A percentile compares a stretch with the other conserved stretches of the same genome.
Conservation (phyloP, 2,888 invertebrate species). For the Sminthurinus aureus region DNA sequence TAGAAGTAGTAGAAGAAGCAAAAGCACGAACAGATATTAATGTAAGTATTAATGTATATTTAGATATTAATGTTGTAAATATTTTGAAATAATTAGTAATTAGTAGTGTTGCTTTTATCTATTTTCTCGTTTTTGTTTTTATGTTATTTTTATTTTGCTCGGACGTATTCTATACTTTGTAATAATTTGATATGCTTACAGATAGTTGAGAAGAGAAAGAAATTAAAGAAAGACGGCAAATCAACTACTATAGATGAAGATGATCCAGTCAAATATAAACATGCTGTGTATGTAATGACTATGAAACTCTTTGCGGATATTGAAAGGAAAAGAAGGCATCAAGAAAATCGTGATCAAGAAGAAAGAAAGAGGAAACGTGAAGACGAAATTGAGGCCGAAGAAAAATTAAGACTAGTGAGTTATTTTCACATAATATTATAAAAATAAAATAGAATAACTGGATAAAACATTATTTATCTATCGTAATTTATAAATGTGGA, state of each 20-base stretch:
- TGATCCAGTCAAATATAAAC: constrained; percentile 71
- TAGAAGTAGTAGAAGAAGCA: constrained; percentile 97
- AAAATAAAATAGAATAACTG: no score
- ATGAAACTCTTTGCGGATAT: constrained; percentile 98
- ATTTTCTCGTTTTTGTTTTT: not conserved
- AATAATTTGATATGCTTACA: no score
- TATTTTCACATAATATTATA: no score
- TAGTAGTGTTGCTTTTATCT: not conserved
- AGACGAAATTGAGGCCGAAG: constrained; percentile 91
- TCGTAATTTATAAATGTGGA: no score
- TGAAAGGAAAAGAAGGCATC: constrained; percentile 86
- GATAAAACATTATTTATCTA: no score
- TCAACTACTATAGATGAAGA: constrained; percentile 75
- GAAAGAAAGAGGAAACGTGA: constrained; percentile 93
- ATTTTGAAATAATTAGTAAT: constrained; percentile 10
- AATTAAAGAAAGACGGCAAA: constrained; percentile 87
- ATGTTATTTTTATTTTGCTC: constrained; percentile 37
- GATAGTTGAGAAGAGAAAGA: constrained; percentile 93
- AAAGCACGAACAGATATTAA: constrained; percentile 92
- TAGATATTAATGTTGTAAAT: constrained; percentile 1
- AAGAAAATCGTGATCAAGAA: constrained; percentile 89
- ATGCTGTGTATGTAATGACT: constrained; percentile 97
- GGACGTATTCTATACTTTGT: no score
- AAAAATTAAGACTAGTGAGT: no score
- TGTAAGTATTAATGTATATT: constrained; percentile 72